Percentiles rank a stretch among this genome's conserved stretches.
Conservation (phyloP, 2,113 vertebrate genomes). For the Lontra canadensis region DNA sequence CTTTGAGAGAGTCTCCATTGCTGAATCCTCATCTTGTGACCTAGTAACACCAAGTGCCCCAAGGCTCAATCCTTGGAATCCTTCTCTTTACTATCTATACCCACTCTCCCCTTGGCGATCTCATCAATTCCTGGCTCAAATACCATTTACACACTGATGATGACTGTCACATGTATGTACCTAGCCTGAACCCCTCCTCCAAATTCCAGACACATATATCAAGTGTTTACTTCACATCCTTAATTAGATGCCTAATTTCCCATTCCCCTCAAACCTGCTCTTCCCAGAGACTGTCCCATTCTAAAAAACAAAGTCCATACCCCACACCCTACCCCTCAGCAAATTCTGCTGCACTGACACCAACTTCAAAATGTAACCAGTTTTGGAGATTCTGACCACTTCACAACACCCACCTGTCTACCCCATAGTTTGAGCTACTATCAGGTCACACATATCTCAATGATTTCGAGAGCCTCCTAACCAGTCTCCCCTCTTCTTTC, state of each 20-base stretch:
- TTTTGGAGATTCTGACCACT: not conserved
- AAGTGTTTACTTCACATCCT: not conserved
- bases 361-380: not conserved
- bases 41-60: not conserved
- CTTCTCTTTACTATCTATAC: not conserved
- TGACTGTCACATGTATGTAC: not conserved
- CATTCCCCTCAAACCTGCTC: not conserved
- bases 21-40: not conserved
- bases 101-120: not conserved
- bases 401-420: not conserved
- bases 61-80: not conserved
- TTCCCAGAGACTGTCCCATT: not conserved
- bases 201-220: not conserved
- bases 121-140: not conserved
- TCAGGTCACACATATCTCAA: not conserved
- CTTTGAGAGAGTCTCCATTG: not conserved
- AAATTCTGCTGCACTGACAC: not conserved
- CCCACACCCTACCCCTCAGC: not conserved
- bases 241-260: not conserved
- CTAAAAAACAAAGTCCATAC: not conserved
- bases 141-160: not conserved
- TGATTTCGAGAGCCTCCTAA: not conserved
- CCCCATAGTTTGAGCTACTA: not conserved
- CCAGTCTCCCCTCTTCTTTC: not conserved
- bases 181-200: not conserved